Base-by-base conservation (phyloP, 2,888 invertebrate species). In the Drosophila melanosoma region DNA sequence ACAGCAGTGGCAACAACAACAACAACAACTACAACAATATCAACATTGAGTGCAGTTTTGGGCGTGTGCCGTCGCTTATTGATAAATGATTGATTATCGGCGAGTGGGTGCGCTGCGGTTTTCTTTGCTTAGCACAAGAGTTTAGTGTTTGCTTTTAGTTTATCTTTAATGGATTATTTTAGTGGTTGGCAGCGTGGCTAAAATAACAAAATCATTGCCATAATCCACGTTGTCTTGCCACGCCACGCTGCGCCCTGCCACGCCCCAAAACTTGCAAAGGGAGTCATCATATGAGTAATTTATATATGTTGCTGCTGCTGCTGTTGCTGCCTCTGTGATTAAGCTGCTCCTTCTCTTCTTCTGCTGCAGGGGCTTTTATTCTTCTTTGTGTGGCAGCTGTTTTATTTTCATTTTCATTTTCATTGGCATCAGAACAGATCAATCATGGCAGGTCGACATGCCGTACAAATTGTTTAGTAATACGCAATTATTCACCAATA, bases 21-120 rank as follows among this genome's bases (percentile, higher is more conserved):
- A 57, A 17, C 42, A 65, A 10, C 35, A 40, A 7, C 26, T 29
- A 35, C 51, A 15, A 57, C 59, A 57, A 42, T 42, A 60, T 38
- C 36, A 11, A 52, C 54, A 59, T 33, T 32, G 61, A 75, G 42
- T 82, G 80, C 81, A 81, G 78, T 79, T 81, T 76, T 62, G 84
- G 84, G 82, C 85, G 87, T 84, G 83, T 86, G 82, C 74, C 84
- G 66, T 64, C 74, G 82, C 76, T 83, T 81, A 87, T 87, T 87
- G 87, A 87, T 87, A 87, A 87, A 87, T 87, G 87, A 87, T 87
- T 87, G 87, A 87, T 87, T 87, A 89, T 88, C 87, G 68, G 82
- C 64, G 71, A 67, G 77, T 79, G 86, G 88, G 85, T 81, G 82
- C 76, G 79, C 69, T 83, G 88, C 76, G 88, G 88, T 83, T 87